A percentile compares a stretch with the other conserved stretches of the same genome.
phyloP scores from a whole-genome alignment of 2,113 vertebrate species.

The Ciconia boyciana region DNA sequence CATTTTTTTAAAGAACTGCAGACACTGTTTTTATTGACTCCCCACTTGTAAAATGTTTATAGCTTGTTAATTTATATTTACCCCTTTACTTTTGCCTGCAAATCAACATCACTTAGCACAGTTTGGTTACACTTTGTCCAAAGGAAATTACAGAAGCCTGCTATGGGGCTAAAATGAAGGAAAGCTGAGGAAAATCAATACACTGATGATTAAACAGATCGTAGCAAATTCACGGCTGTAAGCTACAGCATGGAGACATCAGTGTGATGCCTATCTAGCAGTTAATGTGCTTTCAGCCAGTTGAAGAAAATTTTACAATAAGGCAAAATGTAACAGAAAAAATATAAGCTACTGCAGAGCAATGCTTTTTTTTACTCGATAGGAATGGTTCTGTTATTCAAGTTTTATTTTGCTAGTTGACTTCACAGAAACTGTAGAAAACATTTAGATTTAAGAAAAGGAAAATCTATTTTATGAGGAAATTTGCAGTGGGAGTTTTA shows the following conservation, averaged over 20 bases:
- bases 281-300: constrained; percentile 78
- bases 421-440: neutral
- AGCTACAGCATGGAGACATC: constrained; percentile 83
- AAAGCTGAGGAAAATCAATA: constrained; percentile 90
- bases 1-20: constrained; percentile 78
- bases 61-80: constrained; percentile 90
- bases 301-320: constrained; percentile 75
- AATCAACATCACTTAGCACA: constrained; percentile 88
- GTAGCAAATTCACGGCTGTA: constrained; percentile 91
- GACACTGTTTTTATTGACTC: constrained; percentile 87
- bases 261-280: constrained; percentile 81
- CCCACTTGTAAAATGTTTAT: constrained; percentile 88
- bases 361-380: neutral
- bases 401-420: constrained; percentile 56
- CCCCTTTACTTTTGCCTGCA: constrained; percentile 86
- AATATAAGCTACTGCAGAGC: constrained; percentile 53
- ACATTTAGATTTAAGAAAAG: constrained; percentile 13
- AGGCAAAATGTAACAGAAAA: constrained; percentile 68
- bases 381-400: neutral
- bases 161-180: constrained; percentile 86
- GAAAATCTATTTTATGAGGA: constrained; percentile 26
- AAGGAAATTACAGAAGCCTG: constrained; percentile 83
- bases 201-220: constrained; percentile 91
- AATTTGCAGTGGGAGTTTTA: constrained; percentile 48
- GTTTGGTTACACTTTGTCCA: constrained; percentile 87